These are phyloP conservation scores for Globodera ellingtonae DNA, from an alignment of 1,140 invertebrate species.

Conservation along the genomic window DNA sequence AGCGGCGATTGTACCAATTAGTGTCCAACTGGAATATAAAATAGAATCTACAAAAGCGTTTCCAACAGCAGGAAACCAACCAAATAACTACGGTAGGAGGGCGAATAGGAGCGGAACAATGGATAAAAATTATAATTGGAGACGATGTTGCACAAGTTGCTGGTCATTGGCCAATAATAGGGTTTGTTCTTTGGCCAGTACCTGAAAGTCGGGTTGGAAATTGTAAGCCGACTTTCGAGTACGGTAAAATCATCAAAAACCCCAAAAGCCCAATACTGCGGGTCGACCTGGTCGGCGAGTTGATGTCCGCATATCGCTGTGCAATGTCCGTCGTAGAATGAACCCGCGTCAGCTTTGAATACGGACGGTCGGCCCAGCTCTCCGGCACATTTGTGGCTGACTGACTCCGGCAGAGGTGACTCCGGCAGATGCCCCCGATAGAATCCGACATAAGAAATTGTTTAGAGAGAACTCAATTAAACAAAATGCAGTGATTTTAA, in stretches of 20 bases:
- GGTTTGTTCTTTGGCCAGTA: constrained; percentile 25
- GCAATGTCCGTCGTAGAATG: constrained; percentile 23
- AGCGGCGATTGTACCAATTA: constrained; percentile 26
- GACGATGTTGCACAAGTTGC: constrained; percentile 27
- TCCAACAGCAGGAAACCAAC: not conserved
- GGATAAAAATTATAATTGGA: constrained; percentile 27
- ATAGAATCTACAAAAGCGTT: not conserved
- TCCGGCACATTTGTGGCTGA: constrained; percentile 17
- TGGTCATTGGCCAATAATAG: constrained; percentile 28
- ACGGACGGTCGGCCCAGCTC: constrained; percentile 20
- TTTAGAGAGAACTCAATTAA: not conserved
- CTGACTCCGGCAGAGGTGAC: constrained; percentile 20
- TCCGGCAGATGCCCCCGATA: not conserved
- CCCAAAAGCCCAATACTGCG: not conserved
- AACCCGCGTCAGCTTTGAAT: constrained; percentile 7
- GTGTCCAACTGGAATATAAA: constrained; percentile 22
- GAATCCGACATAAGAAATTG: not conserved
- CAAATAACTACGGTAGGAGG: constrained; percentile 26
- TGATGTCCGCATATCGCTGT: constrained; percentile 19
- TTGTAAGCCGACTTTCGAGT: not conserved
- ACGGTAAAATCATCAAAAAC: not conserved
- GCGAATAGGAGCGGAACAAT: constrained; percentile 26
- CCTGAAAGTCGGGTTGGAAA: not conserved
- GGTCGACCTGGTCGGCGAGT: constrained; percentile 16
- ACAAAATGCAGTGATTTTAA: not conserved